Percentiles rank a stretch among this genome's conserved stretches.
These are phyloP conservation scores for Helicolenus hilgendorfi DNA, from an alignment of 2,797 vertebrate genomes.

Conservation along the genomic window DNA sequence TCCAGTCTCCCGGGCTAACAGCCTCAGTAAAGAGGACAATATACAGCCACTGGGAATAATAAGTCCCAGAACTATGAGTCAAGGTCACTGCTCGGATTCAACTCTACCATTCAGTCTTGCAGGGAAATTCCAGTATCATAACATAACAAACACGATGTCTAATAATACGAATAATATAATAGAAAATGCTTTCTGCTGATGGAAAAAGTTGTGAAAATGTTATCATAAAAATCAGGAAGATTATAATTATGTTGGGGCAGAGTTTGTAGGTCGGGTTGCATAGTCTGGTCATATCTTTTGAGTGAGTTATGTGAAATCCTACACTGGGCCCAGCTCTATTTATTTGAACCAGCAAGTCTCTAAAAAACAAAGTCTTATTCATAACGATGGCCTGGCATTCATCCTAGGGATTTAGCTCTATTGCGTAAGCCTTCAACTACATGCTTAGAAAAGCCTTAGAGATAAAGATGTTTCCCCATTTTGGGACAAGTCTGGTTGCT, in stretches of 20 bases:
- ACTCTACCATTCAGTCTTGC: not conserved
- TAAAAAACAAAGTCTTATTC: conserved; percentile 38
- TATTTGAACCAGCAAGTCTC: conserved; percentile 18
- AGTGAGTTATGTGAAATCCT: conserved; percentile 1
- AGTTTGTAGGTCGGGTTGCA: not conserved
- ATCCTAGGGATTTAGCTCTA: conserved; percentile 23
- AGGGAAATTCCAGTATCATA: not conserved
- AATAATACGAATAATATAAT: not conserved
- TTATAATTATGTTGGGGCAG: not conserved
- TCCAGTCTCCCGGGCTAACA: conserved; percentile 28
- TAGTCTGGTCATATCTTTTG: not conserved
- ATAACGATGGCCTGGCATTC: conserved; percentile 23
- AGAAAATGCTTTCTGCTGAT: not conserved
- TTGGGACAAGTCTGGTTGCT: conserved; percentile 20
- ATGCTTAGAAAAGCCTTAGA: conserved; percentile 34
- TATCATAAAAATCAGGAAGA: not conserved
- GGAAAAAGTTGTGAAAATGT: not conserved
- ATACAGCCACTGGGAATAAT: conserved; percentile 47
- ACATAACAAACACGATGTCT: not conserved
- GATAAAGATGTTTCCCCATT: conserved; percentile 45
- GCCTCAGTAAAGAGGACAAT: conserved; percentile 43
- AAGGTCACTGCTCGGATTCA: conserved; percentile 60
- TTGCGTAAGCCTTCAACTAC: conserved; percentile 28
- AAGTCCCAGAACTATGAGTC: conserved; percentile 41
- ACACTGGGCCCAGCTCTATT: not conserved